Percentiles rank a stretch among this genome's conserved stretches.
phyloP scores from a whole-genome alignment of 2,888 invertebrate genomes.

The Amiota communis region DNA sequence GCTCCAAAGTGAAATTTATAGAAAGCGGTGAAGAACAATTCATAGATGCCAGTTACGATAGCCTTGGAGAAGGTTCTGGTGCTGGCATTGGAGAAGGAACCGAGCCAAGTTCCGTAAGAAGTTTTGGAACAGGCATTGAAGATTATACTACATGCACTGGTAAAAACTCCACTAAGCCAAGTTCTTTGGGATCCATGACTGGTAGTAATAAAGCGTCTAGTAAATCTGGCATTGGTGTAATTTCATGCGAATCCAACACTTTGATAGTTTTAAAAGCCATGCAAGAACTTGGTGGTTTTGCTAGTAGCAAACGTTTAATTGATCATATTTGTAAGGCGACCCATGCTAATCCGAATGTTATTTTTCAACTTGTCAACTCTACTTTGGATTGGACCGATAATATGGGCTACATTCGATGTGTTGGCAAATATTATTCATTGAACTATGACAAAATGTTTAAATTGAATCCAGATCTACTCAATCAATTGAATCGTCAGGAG shows the following conservation, averaged over 20 bases:
- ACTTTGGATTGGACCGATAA: not conserved
- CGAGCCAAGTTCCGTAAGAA: no score
- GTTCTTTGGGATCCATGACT: no score
- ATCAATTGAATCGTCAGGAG: not conserved
- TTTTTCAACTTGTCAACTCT: not conserved
- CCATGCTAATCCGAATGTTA: not conserved
- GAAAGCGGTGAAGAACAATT: no score
- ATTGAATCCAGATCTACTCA: not conserved
- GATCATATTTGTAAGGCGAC: conserved; percentile 5
- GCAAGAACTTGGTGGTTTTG: conserved; percentile 10
- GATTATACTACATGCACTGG: no score
- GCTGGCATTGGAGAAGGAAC: no score
- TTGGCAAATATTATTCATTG: not conserved
- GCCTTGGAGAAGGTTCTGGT: no score
- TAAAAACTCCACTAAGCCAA: no score
- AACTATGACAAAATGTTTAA: conserved; percentile 7
- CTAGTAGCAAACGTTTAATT: not conserved
- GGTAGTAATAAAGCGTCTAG: no score
- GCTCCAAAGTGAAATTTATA: no score
- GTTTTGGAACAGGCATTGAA: no score
- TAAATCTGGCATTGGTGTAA: not conserved
- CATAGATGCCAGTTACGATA: no score
- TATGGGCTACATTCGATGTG: not conserved
- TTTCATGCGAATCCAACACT: not conserved
- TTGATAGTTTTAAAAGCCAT: conserved; percentile 13